Base-by-base conservation (phyloP, 2,113 vertebrate species). In the Petrocephalus microphthalmus region DNA sequence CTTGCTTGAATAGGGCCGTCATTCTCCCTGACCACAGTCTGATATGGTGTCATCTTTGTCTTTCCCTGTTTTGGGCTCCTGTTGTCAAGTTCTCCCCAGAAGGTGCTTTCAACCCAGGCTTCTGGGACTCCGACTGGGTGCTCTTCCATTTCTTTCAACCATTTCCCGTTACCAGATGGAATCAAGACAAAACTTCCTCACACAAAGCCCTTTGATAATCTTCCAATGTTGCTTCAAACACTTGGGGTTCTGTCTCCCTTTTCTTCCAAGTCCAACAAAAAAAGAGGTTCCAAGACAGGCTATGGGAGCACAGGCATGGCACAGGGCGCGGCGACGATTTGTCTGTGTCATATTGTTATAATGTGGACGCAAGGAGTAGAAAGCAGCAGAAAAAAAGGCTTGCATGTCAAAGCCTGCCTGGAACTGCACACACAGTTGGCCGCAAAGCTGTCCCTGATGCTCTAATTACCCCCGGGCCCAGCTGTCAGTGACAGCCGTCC, bases 151-250 rank as follows among this genome's bases (percentile, higher is more conserved):
- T 92, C 93, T 95, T 95, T 95, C 93, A 95, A 94, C 93, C 90
- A 92, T 89, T 91, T 94, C 92, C 94, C 92, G 94, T 91, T 92
- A 92, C 93, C 95, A 95, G 94, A 95, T 95, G 94, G 94, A 94
- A 93, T 90, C 91, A 92, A 92, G 91, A 92, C 90, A 90, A 89
- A 90, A 87, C 78, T 64, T 78, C 84, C 85, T 78, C 88, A 84
- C 81, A 89, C 88, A 91, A 87, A 88, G 87, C 81, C 56, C 89
- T 92, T 91, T 92, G 91, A 90, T 92, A 91, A 86, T 83, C 89
- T 84, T 91, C 90, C 89, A 90, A 88, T 89, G 85, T 90, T 67
- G 84, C 90, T 91, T 89, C 57, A 90, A 84, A 90, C 90, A 87
- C 90, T 90, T 88, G 87, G 89, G 89, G 86, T 83, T 88, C 56